Base-by-base conservation (phyloP, 64 coral and sea anemone genomes). In the Montipora sp. region DNA sequence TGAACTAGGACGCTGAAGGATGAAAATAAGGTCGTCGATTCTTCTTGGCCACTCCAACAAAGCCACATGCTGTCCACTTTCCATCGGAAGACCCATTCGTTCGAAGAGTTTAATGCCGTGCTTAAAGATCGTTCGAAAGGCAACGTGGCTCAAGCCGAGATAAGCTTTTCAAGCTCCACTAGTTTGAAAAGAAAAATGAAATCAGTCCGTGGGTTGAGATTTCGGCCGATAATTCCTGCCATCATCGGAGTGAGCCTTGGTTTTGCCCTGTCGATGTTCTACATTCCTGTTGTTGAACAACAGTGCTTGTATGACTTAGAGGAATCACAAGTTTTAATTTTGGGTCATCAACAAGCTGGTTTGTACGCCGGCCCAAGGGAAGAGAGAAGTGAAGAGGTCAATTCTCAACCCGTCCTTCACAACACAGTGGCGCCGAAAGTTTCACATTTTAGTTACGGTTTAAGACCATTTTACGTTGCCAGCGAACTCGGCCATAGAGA, bases 221-320 rank as follows among this genome's bases (percentile, higher is more conserved):
- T 98, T 89, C 92, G 95, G 0, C 78, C 95, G 2, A 10, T 98
- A 13, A 83, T 94, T 57, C 98, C 98, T 9, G 98, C 98, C 11
- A 92, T 99, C 16, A 96, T 99, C 20, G 98, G 98, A 36, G 89
- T 99, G 0, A 99, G 94, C 45, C 74, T 99, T 59, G 98, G 98
- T 3, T 99, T 99, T 59, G 98, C 98, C 2, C 82, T 99, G 19
- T 99, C 98, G 2, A 99, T 99, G 98, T 94, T 99, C 20, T 99
- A 99, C 50, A 99, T 99, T 58, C 98, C 98, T 18, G 88, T 99
- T 15, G 94, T 96, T 46, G 98, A 99, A 86, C 91, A 99, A 78
- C 92, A 99, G 18, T 99, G 98, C 60, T 92, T 99, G 15, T 94
- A 93, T 70, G 98, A 99, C 53, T 87, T 99, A 82, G 89, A 99